Evolutionary conservation across 2,797 vertebrate species (phyloP).

Genomic region (Muscicapa striata): DNA sequence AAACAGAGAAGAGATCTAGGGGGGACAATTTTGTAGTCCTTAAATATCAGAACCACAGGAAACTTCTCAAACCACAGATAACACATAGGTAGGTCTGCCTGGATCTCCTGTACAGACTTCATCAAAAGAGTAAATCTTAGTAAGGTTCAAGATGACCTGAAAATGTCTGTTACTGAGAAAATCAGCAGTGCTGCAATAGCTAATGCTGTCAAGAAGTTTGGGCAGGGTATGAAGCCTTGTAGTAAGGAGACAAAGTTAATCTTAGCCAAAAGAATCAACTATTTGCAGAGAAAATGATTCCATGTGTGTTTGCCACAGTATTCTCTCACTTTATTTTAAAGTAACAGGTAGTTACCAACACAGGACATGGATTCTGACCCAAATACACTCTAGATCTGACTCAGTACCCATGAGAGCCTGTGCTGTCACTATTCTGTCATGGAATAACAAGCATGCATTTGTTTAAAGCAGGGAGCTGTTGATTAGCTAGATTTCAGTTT

Average conservation of each 20-base stretch:
- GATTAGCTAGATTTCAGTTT: neutral
- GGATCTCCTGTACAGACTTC: neutral
- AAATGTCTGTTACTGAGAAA: neutral
- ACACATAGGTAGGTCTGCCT: neutral
- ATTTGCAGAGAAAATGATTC: neutral
- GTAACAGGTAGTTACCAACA: neutral
- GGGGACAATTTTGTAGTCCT: neutral
- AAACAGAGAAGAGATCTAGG: neutral
- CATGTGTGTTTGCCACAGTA: neutral
- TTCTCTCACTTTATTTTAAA: neutral
- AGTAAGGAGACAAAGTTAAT: neutral
- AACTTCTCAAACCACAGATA: neutral
- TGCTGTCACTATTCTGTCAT: neutral
- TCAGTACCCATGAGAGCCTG: neutral
- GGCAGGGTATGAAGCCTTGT: neutral
- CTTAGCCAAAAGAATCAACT: neutral
- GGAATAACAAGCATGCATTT: neutral
- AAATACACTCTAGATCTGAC: rapidly evolving
- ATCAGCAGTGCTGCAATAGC: neutral
- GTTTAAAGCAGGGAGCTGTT: neutral
- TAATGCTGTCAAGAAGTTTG: neutral
- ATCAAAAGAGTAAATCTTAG: neutral
- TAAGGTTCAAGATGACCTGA: neutral
- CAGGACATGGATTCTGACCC: neutral
- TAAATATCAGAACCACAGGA: neutral